Base-by-base conservation (phyloP, 1,140 invertebrate genomes). In the Gonioctena quinquepunctata region DNA sequence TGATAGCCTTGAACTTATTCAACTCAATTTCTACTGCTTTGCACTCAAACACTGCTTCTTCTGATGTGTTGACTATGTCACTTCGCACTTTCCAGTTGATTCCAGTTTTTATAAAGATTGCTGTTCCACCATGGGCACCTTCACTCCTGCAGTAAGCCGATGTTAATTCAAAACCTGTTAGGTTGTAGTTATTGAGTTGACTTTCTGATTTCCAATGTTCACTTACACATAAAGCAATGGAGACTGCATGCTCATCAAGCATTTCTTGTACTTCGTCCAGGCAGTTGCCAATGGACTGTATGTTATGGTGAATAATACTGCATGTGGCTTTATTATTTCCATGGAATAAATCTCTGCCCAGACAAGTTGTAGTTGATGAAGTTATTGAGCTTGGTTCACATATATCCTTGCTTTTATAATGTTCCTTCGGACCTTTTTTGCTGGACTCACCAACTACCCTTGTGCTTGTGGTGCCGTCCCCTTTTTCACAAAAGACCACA, bases 191-290 rank as follows among this genome's bases (percentile, higher is more conserved):
- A 3, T 16, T 64, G 19, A 64, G 19, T 49, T 64, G 61, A 5
- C 22, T 28, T 48, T 6, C 28, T 16, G 61, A 11, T 25, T 64
- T 64, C 61, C 33, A 64, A 49, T 64, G 28, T 64, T 64, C 61
- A 16, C 22, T 16, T 19, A 61, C 18, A 61, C 54, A 67, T 23
- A 68, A 60, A 3, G 28, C 16, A 21, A 25, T 18, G 3, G 21
- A 18, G 13, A 42, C 42, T 25, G 33, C 28, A 19, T 64, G 7
- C 33, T 64, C 8, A 16, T 48, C n/a, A 3, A 64, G 4, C 13
- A 64, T 18, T 48, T 64, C 28, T 18, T 64, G 23, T 48, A 64
- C 2, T 25, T 7, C 2, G 7, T 61, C 57, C 27, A 16, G 18
- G 16, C 22, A 61, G 27, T 61, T 61, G 4, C 57, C 57, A 26